phyloP scores from a whole-genome alignment of 2,113 vertebrate genomes.

The Pteronura brasiliensis region DNA sequence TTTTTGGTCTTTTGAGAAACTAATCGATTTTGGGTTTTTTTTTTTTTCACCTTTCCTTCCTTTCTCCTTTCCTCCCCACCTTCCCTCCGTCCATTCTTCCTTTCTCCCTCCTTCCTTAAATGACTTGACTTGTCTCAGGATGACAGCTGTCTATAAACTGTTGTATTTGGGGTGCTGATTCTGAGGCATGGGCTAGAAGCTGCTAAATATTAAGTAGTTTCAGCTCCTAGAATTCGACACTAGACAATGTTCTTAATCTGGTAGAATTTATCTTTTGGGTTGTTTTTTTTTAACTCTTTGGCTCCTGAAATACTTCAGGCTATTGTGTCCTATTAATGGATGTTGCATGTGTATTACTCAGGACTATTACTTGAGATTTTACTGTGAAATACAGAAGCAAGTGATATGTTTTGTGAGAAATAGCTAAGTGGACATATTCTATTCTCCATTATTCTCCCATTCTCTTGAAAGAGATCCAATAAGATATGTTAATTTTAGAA shows the following conservation, averaged over 20 bases:
- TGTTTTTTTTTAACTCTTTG: not conserved
- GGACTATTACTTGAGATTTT: not conserved
- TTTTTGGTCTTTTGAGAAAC: not conserved
- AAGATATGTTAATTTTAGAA: not conserved
- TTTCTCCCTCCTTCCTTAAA: not conserved
- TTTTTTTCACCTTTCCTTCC: not conserved
- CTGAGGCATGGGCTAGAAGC: not conserved
- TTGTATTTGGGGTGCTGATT: not conserved
- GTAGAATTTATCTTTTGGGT: not conserved
- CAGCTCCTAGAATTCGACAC: slow-evolving; percentile 17
- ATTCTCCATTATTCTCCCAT: not conserved
- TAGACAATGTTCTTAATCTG: slow-evolving; percentile 20
- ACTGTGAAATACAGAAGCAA: not conserved
- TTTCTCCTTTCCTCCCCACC: not conserved
- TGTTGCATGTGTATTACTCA: not conserved
- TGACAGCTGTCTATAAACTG: not conserved
- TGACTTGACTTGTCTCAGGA: not conserved
- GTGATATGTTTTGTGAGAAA: not conserved
- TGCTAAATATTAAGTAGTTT: not conserved
- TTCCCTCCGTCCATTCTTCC: not conserved
- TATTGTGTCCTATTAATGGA: not conserved
- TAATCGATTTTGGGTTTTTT: not conserved
- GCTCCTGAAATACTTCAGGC: not conserved
- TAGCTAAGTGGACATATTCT: not conserved
- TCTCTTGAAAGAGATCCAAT: slow-evolving; percentile 1